A percentile compares a stretch with the other conserved stretches of the same genome.
Evolutionary conservation across 92 coral and sea anemone genomes (phyloP).

Genomic region (Isaurus tuberculatus): DNA sequence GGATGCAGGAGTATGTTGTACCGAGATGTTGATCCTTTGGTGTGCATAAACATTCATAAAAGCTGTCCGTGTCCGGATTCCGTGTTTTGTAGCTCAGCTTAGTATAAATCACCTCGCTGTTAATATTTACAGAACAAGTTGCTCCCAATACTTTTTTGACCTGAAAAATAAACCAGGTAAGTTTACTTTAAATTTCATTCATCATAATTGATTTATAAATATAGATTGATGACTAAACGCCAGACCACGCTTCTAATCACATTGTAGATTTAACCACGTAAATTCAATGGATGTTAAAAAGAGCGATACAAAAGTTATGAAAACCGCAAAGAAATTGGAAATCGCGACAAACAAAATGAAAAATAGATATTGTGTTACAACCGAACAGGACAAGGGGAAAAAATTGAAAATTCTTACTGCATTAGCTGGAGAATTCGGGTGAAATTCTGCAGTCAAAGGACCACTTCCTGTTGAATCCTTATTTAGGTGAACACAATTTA

Average conservation of each 20-base stretch:
- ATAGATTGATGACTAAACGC: background rate
- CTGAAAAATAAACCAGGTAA: background rate
- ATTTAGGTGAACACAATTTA: slow-evolving; percentile 7
- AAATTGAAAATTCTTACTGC: background rate
- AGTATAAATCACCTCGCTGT: background rate
- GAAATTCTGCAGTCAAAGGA: background rate
- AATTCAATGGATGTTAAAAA: too few species aligned
- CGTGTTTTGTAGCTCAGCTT: background rate
- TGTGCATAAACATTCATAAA: background rate
- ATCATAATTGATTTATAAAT: background rate
- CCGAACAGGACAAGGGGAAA: too few species aligned
- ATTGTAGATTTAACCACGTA: too few species aligned
- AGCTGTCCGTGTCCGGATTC: background rate
- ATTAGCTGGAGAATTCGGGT: background rate
- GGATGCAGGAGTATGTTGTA: background rate
- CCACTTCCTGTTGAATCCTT: background rate
- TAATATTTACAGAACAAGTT: background rate
- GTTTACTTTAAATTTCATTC: background rate
- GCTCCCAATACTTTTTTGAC: background rate
- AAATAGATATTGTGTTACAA: too few species aligned
- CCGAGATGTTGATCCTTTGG: background rate
- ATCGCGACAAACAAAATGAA: too few species aligned
- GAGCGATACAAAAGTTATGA: too few species aligned
- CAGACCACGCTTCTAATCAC: background rate
- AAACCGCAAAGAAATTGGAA: background rate